Evolutionary conservation across 2,888 invertebrate species (phyloP), one percentile per base, ranked within the genome.

Genomic region (Thera obeliscata): DNA sequence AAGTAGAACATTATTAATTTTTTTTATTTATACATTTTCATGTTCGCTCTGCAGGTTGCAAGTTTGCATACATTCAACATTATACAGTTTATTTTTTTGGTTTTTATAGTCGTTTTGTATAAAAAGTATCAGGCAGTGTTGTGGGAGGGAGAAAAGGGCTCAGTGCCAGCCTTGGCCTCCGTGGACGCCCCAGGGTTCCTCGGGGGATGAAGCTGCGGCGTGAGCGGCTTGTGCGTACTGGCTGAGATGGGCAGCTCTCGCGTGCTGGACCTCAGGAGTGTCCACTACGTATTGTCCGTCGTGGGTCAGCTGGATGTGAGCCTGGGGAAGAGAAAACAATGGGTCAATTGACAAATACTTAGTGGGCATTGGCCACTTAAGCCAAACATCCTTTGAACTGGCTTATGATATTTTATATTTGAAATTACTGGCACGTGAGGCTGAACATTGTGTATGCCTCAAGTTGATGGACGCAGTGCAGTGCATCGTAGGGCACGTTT

Each of bases 201-300:
- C 93, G 76, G 93, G 93, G 38, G 91, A 76, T 66, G 93, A 74
- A 61, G 93, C 93, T 71, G 93, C 93, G 69, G 90, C 92, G 80
- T 91, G 91, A 1, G 93, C 92, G 68, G 90, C 91, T 73, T 84
- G 85, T 8, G 93, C 89, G 85, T 87, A 92, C 72, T 93, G 93
- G 67, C 86, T 79, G 3, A 91, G 82, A 78, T 93, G 93, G 46
- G 89, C 87, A 61, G 92, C 91, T 66, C 93, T 86, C 12, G 93
- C 93, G 85, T 93, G 93, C 60, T 93, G 92, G 0, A 93, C 93
- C 79, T 93, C 93, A 66, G 93, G 93, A 66, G 93, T 93, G 85
- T 93, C 93, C 0, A 92, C 90, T 36, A 93, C 92, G 89, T 89
- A 93, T 76, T 93, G 93, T 35, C 93, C 93, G 81, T 93, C 93